Percentiles rank a stretch among this genome's conserved stretches.
phyloP scores from a whole-genome alignment of 2,888 invertebrate species.

The Perithous albicinctus region DNA sequence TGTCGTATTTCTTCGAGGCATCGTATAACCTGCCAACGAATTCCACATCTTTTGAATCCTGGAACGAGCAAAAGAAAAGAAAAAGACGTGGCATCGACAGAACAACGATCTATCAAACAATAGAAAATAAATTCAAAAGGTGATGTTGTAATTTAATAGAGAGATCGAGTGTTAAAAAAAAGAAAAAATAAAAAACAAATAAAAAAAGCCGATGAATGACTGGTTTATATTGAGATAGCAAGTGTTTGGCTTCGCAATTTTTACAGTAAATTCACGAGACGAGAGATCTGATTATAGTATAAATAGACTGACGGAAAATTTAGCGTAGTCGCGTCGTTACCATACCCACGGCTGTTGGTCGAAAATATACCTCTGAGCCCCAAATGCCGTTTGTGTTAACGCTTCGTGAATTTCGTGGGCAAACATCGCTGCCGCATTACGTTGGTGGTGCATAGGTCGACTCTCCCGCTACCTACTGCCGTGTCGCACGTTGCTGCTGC shows the following conservation, averaged over 20 bases:
- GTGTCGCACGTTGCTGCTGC: not conserved
- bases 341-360: not conserved
- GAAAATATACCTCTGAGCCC: constrained; percentile 26
- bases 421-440: constrained; percentile 64
- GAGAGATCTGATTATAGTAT: constrained; percentile 3
- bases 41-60: constrained; percentile 80
- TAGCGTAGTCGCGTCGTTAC: not conserved
- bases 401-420: constrained; percentile 62
- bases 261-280: not conserved
- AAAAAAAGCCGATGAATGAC: not conserved
- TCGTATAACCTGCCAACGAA: constrained; percentile 88
- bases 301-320: constrained; percentile 22
- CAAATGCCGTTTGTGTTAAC: constrained; percentile 65
- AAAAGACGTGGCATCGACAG: constrained; percentile 86
- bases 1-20: constrained; percentile 91
- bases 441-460: constrained; percentile 24
- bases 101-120: constrained; percentile 86
- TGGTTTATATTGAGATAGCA: not conserved
- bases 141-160: constrained; percentile 80
- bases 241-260: constrained; percentile 11
- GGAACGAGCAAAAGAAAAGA: constrained; percentile 76
- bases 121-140: constrained; percentile 87
- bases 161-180: not conserved
- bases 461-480: not conserved
- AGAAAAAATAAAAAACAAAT: constrained; percentile 70